A percentile compares a stretch with the other conserved stretches of the same genome.
phyloP scores from a whole-genome alignment of 2,113 vertebrate genomes.

The Pao palembangensis region DNA sequence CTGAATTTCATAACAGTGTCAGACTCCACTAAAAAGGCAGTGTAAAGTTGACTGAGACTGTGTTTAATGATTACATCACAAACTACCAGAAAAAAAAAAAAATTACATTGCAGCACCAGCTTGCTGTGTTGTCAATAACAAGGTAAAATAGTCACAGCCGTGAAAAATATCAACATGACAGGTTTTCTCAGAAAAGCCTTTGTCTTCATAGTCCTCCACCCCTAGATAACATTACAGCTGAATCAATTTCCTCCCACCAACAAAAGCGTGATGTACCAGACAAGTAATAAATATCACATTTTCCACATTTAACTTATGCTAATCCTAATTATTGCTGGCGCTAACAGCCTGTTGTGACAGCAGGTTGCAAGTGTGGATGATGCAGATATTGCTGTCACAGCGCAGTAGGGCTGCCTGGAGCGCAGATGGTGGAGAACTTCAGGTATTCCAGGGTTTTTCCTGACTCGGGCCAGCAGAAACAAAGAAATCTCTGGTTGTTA shows the following conservation, averaged over 20 bases:
- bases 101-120: no score
- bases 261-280: constrained; percentile 8
- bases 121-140: no score
- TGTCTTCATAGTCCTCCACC: neutral
- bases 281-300: constrained; percentile 30
- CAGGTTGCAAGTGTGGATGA: constrained; percentile 49
- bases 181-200: neutral
- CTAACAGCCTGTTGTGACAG: constrained; percentile 30
- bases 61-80: no score
- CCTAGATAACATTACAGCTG: constrained; percentile 3
- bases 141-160: no score
- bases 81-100: no score
- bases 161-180: no score
- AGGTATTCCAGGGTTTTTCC: constrained; percentile 17
- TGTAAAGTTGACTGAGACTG: no score
- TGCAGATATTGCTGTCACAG: constrained; percentile 36
- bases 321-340: constrained; percentile 35
- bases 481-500: constrained; percentile 15
- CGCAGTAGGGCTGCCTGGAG: constrained; percentile 33
- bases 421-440: constrained; percentile 42
- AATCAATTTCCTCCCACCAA: constrained; percentile 1
- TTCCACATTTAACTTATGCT: constrained; percentile 39
- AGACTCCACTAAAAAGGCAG: no score
- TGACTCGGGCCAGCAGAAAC: constrained; percentile 5
- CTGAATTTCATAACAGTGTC: no score